Evolutionary conservation across 2,113 vertebrate species (phyloP).

Genomic region (Seriola dumerili): DNA sequence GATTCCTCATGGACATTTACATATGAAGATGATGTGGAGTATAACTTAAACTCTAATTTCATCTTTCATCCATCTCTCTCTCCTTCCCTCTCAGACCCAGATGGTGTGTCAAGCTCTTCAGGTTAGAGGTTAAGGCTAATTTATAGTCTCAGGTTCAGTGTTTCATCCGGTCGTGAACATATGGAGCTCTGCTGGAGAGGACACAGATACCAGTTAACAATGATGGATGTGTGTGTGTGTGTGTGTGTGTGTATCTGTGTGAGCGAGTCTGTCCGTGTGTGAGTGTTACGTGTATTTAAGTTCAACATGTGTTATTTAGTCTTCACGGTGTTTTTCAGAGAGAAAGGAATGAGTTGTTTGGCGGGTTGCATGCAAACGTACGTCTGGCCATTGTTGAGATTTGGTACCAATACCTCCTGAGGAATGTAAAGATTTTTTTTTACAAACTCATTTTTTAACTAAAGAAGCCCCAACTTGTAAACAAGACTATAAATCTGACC

Average conservation of each 20-base stretch:
- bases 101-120: slow-evolving; percentile 36
- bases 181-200: slow-evolving; percentile 44
- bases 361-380: too few species aligned
- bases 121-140: slow-evolving; percentile 53
- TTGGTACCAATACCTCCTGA: too few species aligned
- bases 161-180: slow-evolving; percentile 53
- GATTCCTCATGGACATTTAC: not conserved
- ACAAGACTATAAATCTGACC: too few species aligned
- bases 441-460: too few species aligned
- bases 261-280: not conserved
- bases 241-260: not conserved
- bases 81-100: slow-evolving; percentile 14
- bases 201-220: slow-evolving; percentile 26
- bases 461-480: too few species aligned
- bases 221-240: slow-evolving; percentile 25
- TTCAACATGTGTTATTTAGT: too few species aligned
- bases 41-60: not conserved
- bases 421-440: too few species aligned
- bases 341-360: too few species aligned
- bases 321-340: too few species aligned
- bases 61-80: slow-evolving; percentile 2
- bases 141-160: slow-evolving; percentile 39
- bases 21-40: not conserved
- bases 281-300: too few species aligned
- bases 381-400: too few species aligned